These are phyloP conservation scores for Rhopalosiphum nymphaeae DNA, from an alignment of 2,888 invertebrate genomes.

Conservation along the genomic window DNA sequence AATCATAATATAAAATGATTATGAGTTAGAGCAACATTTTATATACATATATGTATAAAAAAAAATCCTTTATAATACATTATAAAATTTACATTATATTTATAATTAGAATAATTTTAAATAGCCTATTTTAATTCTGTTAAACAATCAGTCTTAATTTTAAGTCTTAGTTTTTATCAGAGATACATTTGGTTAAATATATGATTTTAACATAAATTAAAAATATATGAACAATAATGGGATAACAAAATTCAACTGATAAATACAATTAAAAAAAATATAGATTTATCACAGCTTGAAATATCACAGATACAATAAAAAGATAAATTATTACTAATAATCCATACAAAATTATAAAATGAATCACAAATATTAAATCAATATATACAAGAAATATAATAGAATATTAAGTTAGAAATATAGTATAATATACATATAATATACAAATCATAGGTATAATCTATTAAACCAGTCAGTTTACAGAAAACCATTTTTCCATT, in stretches of 20 bases:
- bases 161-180: background rate
- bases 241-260: background rate
- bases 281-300: background rate
- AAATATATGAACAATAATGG: background rate
- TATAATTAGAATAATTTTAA: background rate
- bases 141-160: background rate
- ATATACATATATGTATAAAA: background rate
- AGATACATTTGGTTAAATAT: background rate
- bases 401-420: background rate
- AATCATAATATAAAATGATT: background rate
- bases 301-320: slow-evolving; percentile 22
- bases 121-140: too few relatives aligned
- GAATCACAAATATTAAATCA: background rate
- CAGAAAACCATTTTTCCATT: background rate
- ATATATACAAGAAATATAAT: background rate
- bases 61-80: background rate
- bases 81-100: background rate
- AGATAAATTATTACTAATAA: background rate
- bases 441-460: background rate
- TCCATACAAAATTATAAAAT: background rate
- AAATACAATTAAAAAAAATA: background rate
- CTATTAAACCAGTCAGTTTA: background rate
- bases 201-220: background rate
- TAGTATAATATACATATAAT: background rate
- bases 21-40: background rate